phyloP scores from a whole-genome alignment of 2,888 invertebrate genomes.

The Limnephilus lunatus region DNA sequence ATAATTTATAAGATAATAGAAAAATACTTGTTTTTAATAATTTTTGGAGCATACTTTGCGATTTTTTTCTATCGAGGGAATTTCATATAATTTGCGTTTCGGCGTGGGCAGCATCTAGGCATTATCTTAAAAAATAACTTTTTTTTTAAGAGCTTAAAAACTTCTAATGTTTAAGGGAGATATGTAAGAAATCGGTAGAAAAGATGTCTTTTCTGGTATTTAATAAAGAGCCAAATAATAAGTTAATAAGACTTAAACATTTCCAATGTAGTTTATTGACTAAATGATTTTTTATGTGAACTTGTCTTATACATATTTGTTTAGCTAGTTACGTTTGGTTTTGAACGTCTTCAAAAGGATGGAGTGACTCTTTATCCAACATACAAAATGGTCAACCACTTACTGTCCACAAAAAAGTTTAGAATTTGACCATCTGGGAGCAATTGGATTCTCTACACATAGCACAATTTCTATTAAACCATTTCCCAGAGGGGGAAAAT shows the following conservation, averaged over 20 bases:
- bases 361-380: not conserved
- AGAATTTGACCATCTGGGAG: not conserved
- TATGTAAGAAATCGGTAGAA: too few relatives aligned
- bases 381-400: not conserved
- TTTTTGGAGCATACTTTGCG: too few relatives aligned
- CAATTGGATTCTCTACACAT: conserved; percentile 4
- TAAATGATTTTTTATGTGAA: not conserved
- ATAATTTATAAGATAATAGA: too few relatives aligned
- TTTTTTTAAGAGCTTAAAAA: too few relatives aligned
- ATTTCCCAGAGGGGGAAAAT: not conserved
- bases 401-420: not conserved
- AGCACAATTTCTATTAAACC: conserved; percentile 13
- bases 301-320: not conserved
- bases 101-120: too few relatives aligned
- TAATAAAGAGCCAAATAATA: too few relatives aligned
- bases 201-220: too few relatives aligned
- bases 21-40: too few relatives aligned
- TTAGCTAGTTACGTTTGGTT: not conserved
- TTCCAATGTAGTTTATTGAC: not conserved
- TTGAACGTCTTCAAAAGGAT: not conserved
- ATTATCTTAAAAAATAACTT: too few relatives aligned
- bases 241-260: not conserved
- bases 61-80: too few relatives aligned
- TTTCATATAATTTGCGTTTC: too few relatives aligned
- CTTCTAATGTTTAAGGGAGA: too few relatives aligned